Conservation (phyloP, 1,140 invertebrate species). For the Meloidogyne hapla region DNA sequence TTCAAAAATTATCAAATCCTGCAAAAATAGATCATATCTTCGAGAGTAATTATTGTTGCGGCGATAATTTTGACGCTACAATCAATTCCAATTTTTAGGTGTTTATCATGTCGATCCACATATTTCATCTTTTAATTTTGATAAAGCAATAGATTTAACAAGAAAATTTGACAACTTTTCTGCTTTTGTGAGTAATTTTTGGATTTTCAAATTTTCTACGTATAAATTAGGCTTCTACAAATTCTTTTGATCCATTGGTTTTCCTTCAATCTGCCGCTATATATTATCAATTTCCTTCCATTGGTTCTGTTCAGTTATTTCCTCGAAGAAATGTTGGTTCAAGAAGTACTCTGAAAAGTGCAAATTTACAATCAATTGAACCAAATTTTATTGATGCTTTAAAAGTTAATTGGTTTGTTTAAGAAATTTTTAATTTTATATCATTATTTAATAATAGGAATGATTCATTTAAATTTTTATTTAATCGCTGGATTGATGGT, state of each 20-base stretch:
- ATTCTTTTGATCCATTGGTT: neutral
- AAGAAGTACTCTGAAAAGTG: conserved; percentile 22
- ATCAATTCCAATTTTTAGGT: too few species aligned
- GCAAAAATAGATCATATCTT: too few species aligned
- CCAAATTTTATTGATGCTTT: conserved; percentile 17
- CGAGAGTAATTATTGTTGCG: too few species aligned
- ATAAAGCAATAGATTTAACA: conserved; percentile 3
- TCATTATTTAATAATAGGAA: neutral
- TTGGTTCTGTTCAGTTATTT: conserved; percentile 21
- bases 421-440: neutral
- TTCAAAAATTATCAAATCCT: too few species aligned
- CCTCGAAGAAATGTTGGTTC: conserved; percentile 4
- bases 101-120: neutral
- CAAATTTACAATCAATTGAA: conserved; percentile 24
- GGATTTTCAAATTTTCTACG: neutral
- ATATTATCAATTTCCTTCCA: conserved; percentile 20
- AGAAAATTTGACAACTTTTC: neutral
- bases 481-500: neutral
- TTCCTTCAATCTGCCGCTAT: conserved; percentile 18
- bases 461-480: neutral
- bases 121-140: neutral
- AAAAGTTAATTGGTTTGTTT: conserved; percentile 13
- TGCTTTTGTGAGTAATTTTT: neutral
- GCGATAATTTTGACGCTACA: too few species aligned
- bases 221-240: neutral